These are phyloP conservation scores for Drosophila orena DNA, from an alignment of 1,140 invertebrate genomes.

Conservation along the genomic window DNA sequence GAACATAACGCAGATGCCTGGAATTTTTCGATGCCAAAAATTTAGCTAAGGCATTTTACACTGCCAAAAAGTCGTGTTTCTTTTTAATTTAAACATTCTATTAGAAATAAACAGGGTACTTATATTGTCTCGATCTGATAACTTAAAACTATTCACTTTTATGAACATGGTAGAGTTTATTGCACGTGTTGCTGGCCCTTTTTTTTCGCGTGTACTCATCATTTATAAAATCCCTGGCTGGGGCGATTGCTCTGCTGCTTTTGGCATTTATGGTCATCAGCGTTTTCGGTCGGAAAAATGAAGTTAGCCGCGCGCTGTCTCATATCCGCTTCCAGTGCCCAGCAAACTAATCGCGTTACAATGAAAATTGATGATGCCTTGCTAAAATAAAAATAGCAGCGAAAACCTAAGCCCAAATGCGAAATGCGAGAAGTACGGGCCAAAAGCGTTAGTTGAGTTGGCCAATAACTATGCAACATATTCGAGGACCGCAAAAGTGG, in stretches of 20 bases:
- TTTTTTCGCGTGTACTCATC: constrained; percentile 61
- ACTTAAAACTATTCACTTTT: too few species aligned
- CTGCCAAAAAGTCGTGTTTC: neutral
- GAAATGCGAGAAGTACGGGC: constrained; percentile 7
- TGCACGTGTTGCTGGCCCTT: neutral
- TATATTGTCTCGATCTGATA: too few species aligned
- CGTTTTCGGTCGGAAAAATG: constrained; percentile 62
- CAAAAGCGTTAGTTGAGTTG: constrained; percentile 8
- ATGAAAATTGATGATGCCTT: constrained; percentile 81
- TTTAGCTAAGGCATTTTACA: neutral
- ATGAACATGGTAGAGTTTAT: too few species aligned
- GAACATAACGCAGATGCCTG: constrained; percentile 78
- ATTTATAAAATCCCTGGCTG: constrained; percentile 74
- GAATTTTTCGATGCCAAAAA: constrained; percentile 13
- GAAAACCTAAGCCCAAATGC: constrained; percentile 12
- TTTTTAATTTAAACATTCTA: too few species aligned
- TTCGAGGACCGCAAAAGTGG: constrained; percentile 68
- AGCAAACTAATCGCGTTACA: constrained; percentile 74
- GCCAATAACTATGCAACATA: constrained; percentile 66
- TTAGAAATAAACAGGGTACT: too few species aligned
- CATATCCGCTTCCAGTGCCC: constrained; percentile 64
- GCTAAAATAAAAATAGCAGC: constrained; percentile 7
- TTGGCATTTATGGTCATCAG: constrained; percentile 62
- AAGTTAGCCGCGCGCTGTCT: constrained; percentile 69
- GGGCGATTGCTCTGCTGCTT: constrained; percentile 17